phyloP scores from a whole-genome alignment of 2,888 invertebrate genomes.

The Cheilosia vernalis region DNA sequence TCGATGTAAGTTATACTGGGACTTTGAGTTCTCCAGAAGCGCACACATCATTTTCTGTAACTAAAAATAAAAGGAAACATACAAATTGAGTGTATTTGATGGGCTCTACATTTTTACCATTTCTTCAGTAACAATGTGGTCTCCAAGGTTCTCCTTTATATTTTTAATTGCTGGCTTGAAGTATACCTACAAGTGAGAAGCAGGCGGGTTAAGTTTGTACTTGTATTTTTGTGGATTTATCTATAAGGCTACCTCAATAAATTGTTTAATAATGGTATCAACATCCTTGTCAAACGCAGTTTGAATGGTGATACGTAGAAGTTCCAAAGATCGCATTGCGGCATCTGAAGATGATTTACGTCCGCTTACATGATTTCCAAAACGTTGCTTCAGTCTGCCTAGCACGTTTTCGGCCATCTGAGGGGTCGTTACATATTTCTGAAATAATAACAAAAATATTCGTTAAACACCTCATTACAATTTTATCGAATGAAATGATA shows the following conservation, averaged over 20 bases:
- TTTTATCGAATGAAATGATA: too few species aligned
- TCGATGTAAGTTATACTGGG: constrained; percentile 81
- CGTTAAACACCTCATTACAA: neutral
- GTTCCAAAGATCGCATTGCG: constrained; percentile 84
- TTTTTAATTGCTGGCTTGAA: constrained; percentile 87
- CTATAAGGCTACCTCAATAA: constrained; percentile 84
- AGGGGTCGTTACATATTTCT: constrained; percentile 81
- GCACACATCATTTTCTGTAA: constrained; percentile 83
- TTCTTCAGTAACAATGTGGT: constrained; percentile 85
- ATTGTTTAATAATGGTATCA: constrained; percentile 85
- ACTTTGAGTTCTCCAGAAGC: constrained; percentile 82
- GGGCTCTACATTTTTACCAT: constrained; percentile 82
- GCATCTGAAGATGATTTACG: constrained; percentile 80
- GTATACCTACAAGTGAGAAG: constrained; percentile 84
- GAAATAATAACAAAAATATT: neutral
- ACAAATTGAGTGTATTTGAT: constrained; percentile 50
- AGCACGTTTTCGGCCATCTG: constrained; percentile 82
- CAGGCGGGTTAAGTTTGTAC: neutral
- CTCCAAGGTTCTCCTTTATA: constrained; percentile 86
- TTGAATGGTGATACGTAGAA: constrained; percentile 86
- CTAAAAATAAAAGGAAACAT: constrained; percentile 69
- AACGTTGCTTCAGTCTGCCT: constrained; percentile 80
- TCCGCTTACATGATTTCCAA: constrained; percentile 78
- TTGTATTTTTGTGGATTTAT: neutral
- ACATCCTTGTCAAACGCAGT: constrained; percentile 86